These are phyloP conservation scores for Beaufortia kweichowensis DNA, from an alignment of 2,113 vertebrate species.

Conservation along the genomic window DNA sequence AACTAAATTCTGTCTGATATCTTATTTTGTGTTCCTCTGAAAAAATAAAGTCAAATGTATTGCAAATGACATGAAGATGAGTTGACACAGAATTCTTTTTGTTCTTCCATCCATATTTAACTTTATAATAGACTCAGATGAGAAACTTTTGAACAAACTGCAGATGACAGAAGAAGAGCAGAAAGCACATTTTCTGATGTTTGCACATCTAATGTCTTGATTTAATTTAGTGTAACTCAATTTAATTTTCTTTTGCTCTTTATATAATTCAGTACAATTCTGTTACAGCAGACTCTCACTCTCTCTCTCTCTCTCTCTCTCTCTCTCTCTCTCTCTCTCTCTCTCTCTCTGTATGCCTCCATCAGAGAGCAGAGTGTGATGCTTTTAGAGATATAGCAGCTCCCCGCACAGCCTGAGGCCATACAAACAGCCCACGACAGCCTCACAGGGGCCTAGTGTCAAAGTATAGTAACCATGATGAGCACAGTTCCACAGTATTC, in stretches of 20 bases:
- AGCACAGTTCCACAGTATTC: slow-evolving; percentile 33
- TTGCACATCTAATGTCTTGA: not conserved
- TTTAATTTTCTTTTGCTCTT: slow-evolving; percentile 1
- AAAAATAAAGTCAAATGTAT: too few species aligned
- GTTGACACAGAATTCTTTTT: too few species aligned
- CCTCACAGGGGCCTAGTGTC: slow-evolving; percentile 61
- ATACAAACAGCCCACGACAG: slow-evolving; percentile 57
- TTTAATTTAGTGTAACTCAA: not conserved
- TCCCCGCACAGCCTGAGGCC: slow-evolving; percentile 59
- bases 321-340: not conserved
- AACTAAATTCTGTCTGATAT: too few species aligned
- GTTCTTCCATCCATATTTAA: too few species aligned
- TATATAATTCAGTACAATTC: not conserved
- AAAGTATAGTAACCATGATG: slow-evolving; percentile 56
- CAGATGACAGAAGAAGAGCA: not conserved
- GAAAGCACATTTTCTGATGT: not conserved
- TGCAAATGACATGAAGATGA: too few species aligned
- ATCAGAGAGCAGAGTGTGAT: slow-evolving; percentile 36
- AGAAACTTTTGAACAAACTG: slow-evolving; percentile 43
- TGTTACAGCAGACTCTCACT: not conserved
- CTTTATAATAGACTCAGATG: slow-evolving; percentile 15
- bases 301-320: not conserved
- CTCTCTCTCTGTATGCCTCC: slow-evolving; percentile 7
- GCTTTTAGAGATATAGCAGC: slow-evolving; percentile 38
- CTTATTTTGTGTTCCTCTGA: too few species aligned